Evolutionary conservation across 2,113 vertebrate genomes (phyloP), one percentile per base, ranked within the genome.

Genomic region (Hiodon tergisus): DNA sequence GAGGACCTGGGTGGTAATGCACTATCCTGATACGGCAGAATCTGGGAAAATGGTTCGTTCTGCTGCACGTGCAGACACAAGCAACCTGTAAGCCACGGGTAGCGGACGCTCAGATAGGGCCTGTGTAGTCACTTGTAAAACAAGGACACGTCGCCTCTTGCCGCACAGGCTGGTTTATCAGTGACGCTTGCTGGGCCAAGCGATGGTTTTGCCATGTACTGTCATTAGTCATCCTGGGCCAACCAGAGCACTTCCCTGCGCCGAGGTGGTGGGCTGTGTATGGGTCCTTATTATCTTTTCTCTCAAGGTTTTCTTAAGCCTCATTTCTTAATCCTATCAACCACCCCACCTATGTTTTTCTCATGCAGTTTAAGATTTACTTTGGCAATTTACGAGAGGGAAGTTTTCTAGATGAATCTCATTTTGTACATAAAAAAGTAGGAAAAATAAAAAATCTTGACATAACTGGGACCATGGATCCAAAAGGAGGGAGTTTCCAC

Each of bases 101-200:
- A 71, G 57, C 60, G n/a, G 60, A 31, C 60, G 55, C 3, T 71
- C 50, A 67, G 10, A 54, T 48, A 66, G 72, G 31, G 57, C 66
- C 60, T 4, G 50, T 58, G 60, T 51, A 17, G 60, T 11, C 60
- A 72, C 62, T 10, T 67, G 76, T 77, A 72, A 72, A 66, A 77
- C 76, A 77, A 67, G 54, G 70, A 31, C 9, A 67, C 62, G 70
- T 47, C n/a, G 69, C n/a, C 60, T 52, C 3, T 14, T 63, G 50
- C 13, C 50, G 14, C n/a, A 52, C 61, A 51, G 70, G 70, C 73
- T 77, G 67, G 76, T 77, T 77, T 73, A 77, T 77, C 76, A 67
- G 14, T 67, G 54, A 51, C 47, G 62, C 53, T 77, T 73, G 13
- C 46, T 71, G 14, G 50, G 61, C 61, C 71, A 67, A 53, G 31